These are phyloP conservation scores for Limenitis camilla DNA, from an alignment of 2,888 invertebrate genomes.

Conservation along the genomic window DNA sequence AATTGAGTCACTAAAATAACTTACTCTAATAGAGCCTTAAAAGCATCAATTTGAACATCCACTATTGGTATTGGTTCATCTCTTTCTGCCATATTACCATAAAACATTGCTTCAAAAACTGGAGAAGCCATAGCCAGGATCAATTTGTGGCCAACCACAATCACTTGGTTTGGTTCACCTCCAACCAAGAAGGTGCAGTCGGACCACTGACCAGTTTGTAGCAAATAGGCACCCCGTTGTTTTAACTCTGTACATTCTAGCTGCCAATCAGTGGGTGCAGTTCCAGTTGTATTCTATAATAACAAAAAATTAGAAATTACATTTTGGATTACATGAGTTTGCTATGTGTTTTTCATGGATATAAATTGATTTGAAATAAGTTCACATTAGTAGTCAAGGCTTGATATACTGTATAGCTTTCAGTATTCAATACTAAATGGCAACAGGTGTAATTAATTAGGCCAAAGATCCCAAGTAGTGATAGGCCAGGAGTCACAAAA, in stretches of 20 bases:
- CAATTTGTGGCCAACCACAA: conserved; percentile 84
- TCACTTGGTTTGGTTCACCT: conserved; percentile 82
- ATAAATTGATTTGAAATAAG: no score
- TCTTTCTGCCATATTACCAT: conserved; percentile 86
- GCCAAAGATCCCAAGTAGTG: no score
- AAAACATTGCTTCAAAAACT: conserved; percentile 92
- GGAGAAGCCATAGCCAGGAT: conserved; percentile 90
- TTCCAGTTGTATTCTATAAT: conserved; percentile 53
- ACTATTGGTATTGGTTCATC: conserved; percentile 84
- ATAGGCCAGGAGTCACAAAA: no score
- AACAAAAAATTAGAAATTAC: neutral
- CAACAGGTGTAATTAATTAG: no score
- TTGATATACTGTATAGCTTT: neutral
- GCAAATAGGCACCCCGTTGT: conserved; percentile 81
- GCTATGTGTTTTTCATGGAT: no score
- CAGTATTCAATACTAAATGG: no score
- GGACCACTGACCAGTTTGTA: conserved; percentile 88
- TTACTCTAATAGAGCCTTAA: conserved; percentile 85
- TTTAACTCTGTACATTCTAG: conserved; percentile 80
- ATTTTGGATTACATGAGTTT: no score
- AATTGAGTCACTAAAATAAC: conserved; percentile 27
- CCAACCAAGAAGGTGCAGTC: conserved; percentile 90
- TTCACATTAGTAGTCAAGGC: no score
- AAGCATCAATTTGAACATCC: conserved; percentile 90
- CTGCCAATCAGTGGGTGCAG: conserved; percentile 83